phyloP scores from a whole-genome alignment of 2,797 vertebrate genomes.

The Zenarchopterus dispar region DNA sequence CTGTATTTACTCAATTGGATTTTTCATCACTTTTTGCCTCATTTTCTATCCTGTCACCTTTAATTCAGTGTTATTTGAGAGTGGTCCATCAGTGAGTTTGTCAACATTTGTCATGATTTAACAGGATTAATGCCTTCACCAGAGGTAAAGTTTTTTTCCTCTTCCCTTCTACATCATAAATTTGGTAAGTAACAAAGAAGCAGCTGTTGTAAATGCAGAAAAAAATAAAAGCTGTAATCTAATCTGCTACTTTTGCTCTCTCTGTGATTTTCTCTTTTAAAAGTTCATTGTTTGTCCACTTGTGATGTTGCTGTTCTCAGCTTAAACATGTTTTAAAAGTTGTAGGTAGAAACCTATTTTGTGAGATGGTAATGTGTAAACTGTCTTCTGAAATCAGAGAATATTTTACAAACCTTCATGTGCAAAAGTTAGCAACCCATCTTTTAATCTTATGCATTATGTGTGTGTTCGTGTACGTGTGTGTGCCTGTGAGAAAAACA shows the following conservation, averaged over 20 bases:
- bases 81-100: too few species aligned
- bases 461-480: too few species aligned
- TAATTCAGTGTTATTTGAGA: too few species aligned
- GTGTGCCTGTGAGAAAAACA: too few species aligned
- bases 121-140: too few species aligned
- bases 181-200: neutral
- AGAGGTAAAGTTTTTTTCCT: too few species aligned
- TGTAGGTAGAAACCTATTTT: neutral
- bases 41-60: too few species aligned
- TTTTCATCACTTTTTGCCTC: neutral
- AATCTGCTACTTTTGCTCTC: neutral
- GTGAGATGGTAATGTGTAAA: neutral
- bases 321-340: neutral
- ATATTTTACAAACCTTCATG: neutral
- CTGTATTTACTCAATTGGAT: neutral
- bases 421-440: too few species aligned
- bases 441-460: too few species aligned
- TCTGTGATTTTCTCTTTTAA: neutral
- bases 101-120: too few species aligned
- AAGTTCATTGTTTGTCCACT: neutral
- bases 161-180: neutral
- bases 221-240: slow-evolving; percentile 7
- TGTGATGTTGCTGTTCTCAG: neutral
- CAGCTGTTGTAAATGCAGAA: neutral
- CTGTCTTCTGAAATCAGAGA: neutral